phyloP scores from a whole-genome alignment of 2,888 invertebrate genomes.

The Steinernema scapterisci region DNA sequence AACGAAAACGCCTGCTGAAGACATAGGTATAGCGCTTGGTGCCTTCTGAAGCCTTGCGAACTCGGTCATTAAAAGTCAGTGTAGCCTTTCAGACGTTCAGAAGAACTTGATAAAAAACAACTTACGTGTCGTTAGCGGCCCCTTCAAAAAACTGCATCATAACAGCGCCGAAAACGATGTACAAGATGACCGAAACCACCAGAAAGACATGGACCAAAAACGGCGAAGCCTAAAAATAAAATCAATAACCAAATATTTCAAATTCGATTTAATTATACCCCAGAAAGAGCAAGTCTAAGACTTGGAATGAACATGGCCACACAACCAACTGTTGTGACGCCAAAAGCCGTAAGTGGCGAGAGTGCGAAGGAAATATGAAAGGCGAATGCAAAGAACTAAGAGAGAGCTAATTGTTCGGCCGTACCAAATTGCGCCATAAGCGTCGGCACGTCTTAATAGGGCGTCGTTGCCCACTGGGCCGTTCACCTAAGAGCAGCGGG shows the following conservation, averaged over 20 bases:
- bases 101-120: not conserved
- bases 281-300: constrained; percentile 43
- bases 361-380: not conserved
- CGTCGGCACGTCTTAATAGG: constrained; percentile 8
- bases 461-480: not conserved
- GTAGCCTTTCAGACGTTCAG: no score
- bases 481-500: constrained; percentile 21
- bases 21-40: no score
- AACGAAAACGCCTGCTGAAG: no score
- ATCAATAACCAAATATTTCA: not conserved
- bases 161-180: constrained; percentile 58
- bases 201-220: constrained; percentile 58
- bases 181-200: constrained; percentile 53
- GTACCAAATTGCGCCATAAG: constrained; percentile 24
- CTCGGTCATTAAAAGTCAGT: not conserved
- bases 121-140: constrained; percentile 38
- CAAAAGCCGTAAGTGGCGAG: not conserved
- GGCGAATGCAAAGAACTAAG: not conserved
- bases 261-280: constrained; percentile 35
- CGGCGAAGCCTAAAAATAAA: constrained; percentile 57
- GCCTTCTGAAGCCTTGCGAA: no score
- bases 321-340: no score
- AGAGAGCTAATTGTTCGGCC: constrained; percentile 24
- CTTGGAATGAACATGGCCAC: constrained; percentile 39
- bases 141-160: constrained; percentile 58